Base-by-base conservation (phyloP, 1,140 invertebrate species). In the Diorhabda sublineata region DNA sequence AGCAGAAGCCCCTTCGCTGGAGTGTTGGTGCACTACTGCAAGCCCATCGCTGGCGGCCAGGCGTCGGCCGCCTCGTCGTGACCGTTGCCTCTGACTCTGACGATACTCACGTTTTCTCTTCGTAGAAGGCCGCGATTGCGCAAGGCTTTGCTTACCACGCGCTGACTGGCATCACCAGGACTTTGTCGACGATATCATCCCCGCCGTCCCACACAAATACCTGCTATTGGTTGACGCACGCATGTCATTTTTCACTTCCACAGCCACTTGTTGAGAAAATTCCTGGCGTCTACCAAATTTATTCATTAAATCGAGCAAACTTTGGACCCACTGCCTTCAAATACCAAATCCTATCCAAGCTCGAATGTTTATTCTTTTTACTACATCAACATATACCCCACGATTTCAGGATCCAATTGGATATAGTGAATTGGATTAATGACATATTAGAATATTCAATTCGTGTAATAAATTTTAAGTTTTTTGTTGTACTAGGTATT, bases 61-160 rank as follows among this genome's bases (percentile, higher is more conserved):
- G 75, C 75, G 74, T 67, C 71, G 75, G 77, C 77, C 76, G 77
- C 77, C 77, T 78, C 76, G 76, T 72, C 76, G 77, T 76, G 76
- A 74, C 73, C 76, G 77, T 77, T 73, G 76, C 73, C 76, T 77
- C 72, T 74, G 73, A 78, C 72, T 76, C 75, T 70, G 71, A 63
- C 70, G 44, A 66, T 69, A 66, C 70, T 65, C 64, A 61, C 69
- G 68, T 68, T 67, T 64, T 73, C 66, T 68, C 63, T 59, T 61
- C 69, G 52, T 57, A 60, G 61, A 58, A 67, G 42, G 43, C 63
- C 71, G 75, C 75, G 75, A 75, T 75, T 76, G 75, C 75, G 75
- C 75, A 76, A 66, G 67, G 64, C 65, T 57, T 60, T 60, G 68
- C 56, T 66, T 63, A 72, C 72, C 73, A 75, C 75, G 75, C 75